These are phyloP conservation scores for Amblyjoppa proteus DNA, from an alignment of 2,888 invertebrate species.

Conservation along the genomic window DNA sequence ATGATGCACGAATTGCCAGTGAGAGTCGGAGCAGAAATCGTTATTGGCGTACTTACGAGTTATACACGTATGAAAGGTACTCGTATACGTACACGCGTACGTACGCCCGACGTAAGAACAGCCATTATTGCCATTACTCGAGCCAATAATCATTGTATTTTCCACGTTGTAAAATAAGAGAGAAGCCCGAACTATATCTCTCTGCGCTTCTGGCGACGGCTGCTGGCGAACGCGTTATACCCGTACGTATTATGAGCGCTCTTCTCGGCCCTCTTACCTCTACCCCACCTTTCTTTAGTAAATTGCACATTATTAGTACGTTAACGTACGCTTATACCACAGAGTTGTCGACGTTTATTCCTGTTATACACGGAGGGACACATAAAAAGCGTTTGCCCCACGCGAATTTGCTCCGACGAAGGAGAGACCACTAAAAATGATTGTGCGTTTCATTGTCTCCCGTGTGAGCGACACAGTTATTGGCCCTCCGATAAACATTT, in stretches of 20 bases:
- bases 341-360: constrained; percentile 42
- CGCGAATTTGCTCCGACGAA: constrained; percentile 22
- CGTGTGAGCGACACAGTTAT: background rate
- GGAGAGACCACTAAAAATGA: constrained; percentile 21
- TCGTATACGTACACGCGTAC: constrained; percentile 38
- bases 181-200: constrained; percentile 54
- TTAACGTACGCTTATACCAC: constrained; percentile 52
- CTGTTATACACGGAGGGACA: constrained; percentile 31
- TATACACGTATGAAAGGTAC: constrained; percentile 45
- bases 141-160: constrained; percentile 71
- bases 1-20: constrained; percentile 47
- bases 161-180: constrained; percentile 66
- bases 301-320: constrained; percentile 68
- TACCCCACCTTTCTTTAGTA: constrained; percentile 40
- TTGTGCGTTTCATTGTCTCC: background rate
- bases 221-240: constrained; percentile 25
- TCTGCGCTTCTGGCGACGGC: constrained; percentile 58
- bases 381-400: constrained; percentile 34
- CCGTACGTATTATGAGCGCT: constrained; percentile 14
- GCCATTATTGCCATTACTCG: constrained; percentile 69
- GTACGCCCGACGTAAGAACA: constrained; percentile 52
- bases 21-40: constrained; percentile 37
- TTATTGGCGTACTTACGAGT: constrained; percentile 59
- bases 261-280: constrained; percentile 9
- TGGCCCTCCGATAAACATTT: background rate